Conservation (phyloP, 2,888 invertebrate genomes). For the Penaeus monodon region DNA sequence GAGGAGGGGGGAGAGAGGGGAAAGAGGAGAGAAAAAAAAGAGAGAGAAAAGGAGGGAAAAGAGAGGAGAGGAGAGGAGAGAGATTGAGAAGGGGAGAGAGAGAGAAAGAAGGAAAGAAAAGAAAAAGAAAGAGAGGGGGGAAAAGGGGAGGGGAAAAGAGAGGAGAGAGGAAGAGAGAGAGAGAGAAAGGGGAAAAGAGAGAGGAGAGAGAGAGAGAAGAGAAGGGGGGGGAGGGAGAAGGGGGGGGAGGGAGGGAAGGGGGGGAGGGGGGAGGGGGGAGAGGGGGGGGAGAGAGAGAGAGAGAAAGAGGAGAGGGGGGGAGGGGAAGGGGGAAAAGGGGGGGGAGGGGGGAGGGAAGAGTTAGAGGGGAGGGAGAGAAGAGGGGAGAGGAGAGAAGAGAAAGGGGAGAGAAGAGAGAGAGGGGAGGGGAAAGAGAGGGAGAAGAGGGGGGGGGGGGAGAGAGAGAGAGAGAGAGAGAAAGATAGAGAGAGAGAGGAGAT, state of each 20-base stretch:
- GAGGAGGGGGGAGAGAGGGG: constrained; percentile 8
- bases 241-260: neutral
- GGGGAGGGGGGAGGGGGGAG: neutral
- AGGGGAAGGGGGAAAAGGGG: neutral
- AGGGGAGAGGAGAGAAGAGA: neutral
- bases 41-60: neutral
- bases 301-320: neutral
- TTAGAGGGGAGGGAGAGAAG: neutral
- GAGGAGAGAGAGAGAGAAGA: neutral
- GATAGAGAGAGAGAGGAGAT: neutral
- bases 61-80: neutral
- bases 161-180: neutral
- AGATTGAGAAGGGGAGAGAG: neutral
- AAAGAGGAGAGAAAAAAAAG: neutral
- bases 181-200: neutral
- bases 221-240: neutral
- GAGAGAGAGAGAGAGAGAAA: neutral
- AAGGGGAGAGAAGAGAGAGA: neutral
- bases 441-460: neutral
- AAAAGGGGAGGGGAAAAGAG: neutral
- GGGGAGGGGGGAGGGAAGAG: neutral
- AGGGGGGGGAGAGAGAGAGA: neutral
- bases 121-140: neutral
- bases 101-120: neutral
- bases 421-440: neutral